phyloP scores from a whole-genome alignment of 2,797 vertebrate genomes.

The Alosa sapidissima region DNA sequence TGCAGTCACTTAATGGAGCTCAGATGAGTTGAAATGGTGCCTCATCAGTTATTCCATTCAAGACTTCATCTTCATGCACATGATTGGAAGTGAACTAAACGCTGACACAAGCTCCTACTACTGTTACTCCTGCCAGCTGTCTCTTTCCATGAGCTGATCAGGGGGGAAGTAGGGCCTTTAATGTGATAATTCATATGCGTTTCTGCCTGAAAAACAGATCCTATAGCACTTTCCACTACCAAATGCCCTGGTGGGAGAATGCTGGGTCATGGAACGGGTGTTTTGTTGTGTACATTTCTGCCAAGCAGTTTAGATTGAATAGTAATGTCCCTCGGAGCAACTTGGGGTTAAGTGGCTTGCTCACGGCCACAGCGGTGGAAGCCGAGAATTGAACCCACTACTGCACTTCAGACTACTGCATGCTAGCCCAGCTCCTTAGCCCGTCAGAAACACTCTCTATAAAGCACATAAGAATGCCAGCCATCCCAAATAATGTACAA shows the following conservation, averaged over 20 bases:
- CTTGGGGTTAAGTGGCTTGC: too few species aligned
- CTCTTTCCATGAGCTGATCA: conserved; percentile 15
- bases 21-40: neutral
- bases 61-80: neutral
- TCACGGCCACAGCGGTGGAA: too few species aligned
- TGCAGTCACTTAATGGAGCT: neutral
- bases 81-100: neutral
- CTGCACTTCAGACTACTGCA: too few species aligned
- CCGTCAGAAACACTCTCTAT: neutral
- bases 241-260: neutral
- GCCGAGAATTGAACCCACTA: too few species aligned
- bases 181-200: conserved; percentile 4
- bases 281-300: neutral
- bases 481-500: neutral
- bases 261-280: neutral
- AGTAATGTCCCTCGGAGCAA: too few species aligned
- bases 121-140: neutral
- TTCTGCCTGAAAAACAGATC: conserved; percentile 13
- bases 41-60: neutral
- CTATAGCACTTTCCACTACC: conserved; percentile 8
- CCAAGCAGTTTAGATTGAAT: neutral
- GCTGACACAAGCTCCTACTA: conserved; percentile 13
- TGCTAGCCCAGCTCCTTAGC: too few species aligned
- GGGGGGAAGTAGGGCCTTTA: neutral
- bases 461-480: neutral